These are phyloP conservation scores for Galeopsomyia nigrocyanea DNA, from an alignment of 2,888 invertebrate species.

Conservation along the genomic window DNA sequence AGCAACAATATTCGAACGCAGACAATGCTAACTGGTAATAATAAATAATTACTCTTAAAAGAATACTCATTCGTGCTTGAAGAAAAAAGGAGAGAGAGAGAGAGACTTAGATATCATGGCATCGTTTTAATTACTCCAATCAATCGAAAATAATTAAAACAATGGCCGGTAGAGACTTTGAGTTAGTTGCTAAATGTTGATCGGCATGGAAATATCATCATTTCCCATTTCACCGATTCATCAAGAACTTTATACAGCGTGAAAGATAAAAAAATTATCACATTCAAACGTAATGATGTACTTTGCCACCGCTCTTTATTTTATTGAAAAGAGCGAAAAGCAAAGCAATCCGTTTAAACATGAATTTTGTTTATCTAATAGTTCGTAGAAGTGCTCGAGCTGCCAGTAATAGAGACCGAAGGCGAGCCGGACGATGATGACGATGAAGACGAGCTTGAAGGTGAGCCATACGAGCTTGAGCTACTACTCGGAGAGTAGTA, in stretches of 20 bases:
- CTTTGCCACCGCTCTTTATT: not conserved
- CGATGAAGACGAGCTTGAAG: slow-evolving; percentile 73
- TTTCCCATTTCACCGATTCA: not conserved
- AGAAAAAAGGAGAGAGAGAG: not conserved
- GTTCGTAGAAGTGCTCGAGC: slow-evolving; percentile 51
- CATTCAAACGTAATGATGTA: not conserved
- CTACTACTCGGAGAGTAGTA: slow-evolving; percentile 73
- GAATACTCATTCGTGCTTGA: not conserved
- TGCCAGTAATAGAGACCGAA: slow-evolving; percentile 66
- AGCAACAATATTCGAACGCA: not conserved
- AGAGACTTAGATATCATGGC: too few species aligned
- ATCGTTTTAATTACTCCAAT: too few species aligned
- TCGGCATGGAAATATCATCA: too few species aligned
- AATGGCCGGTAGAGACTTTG: too few species aligned
- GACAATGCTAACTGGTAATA: not conserved
- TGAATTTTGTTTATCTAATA: slow-evolving; percentile 16
- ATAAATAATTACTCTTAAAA: not conserved
- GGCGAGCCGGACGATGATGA: slow-evolving; percentile 71
- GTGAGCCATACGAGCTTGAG: slow-evolving; percentile 81
- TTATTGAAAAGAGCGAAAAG: not conserved
- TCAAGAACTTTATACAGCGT: not conserved
- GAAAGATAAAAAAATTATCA: not conserved
- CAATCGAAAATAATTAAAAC: too few species aligned
- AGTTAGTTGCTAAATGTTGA: too few species aligned
- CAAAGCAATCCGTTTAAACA: not conserved